Base-by-base conservation (phyloP, 2,113 vertebrate genomes). In the Rhinolophus ferrumequinum region DNA sequence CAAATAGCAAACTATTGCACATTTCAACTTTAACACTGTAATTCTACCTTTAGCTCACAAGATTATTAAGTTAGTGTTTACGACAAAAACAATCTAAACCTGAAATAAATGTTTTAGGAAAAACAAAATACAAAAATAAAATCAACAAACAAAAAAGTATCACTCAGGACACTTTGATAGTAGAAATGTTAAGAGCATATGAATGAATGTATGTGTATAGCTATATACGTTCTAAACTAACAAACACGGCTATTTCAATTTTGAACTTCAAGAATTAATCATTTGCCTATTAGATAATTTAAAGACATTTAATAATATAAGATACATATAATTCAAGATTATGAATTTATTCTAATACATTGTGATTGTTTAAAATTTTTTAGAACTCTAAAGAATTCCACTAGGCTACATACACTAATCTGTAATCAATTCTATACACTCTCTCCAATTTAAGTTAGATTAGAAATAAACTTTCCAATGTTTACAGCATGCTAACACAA, bases 51-150 rank as follows among this genome's bases (percentile, higher is more conserved):
- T 94, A 70, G 18, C 18, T 94, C 18, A 80, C 6, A 52, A 90
- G 38, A 85, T 94, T 90, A 89, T 84, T 86, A 95, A 83, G 75
- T 95, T 85, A 93, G 47, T 66, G n/a, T 80, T 88, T 93, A 95
- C 79, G 19, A 88, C n/a, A 97, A 96, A 95, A 62, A 44, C 8
- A 97, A 95, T 26, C 75, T 96, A 90, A 95, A 94, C 79, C 93
- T 79, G 94, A 97, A 98, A 98, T 95, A 90, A 76, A 76, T 58
- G 33, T 91, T 89, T 93, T 81, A 90, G 77, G 3, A 64, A 95
- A 84, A 73, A 7, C 3, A 16, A 75, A 97, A 93, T 79, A 33
- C 7, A 81, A 82, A 66, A 85, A 92, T 93, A 97, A 93, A 95
- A 86, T 79, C 81, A 50, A 92, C 38, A 93, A 77, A 56, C 62